Base-by-base conservation (phyloP, 2,113 vertebrate species). In the Corvus moneduloides region DNA sequence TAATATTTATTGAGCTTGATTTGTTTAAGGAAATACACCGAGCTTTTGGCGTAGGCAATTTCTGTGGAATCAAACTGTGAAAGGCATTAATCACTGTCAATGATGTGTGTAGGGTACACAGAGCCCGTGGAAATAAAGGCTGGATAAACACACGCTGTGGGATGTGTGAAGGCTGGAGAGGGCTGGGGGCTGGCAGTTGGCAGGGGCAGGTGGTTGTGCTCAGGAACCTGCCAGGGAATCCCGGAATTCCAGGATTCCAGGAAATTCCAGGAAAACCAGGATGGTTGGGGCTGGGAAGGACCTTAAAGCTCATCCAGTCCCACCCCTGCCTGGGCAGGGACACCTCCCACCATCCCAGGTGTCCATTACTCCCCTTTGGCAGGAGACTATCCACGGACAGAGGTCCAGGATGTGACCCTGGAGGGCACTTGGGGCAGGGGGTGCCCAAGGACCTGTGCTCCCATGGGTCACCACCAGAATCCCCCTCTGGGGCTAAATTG, bases 1-100 rank as follows among this genome's bases (percentile, higher is more conserved):
- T 95, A 98, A 97, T 97, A 98, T 97, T 97, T 96, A 97, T 96
- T 68, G 66, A 20, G 76, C 94, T 87, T 94, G 90, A 96, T 97
- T 96, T 96, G 95, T 94, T 96, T 95, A 92, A 59, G 88, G 86
- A 95, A 97, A 73, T 37, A 67, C 95, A 89, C 28, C 11, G 64
- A 90, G 94, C 94, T 91, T 86, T 67, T 68, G 89, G 94, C 3
- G 4, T 4, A 32, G 89, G 93, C 89, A 81, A 86, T 91, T 97
- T 61, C 82, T 79, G 22, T 10, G 74, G 87, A 73, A 93, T 89
- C 94, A 86, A 77, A 90, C 33, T 86, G 88, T 83, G 90, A 87
- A 74, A 96, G 52, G 84, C 87, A 80, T 93, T 83, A 87, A 87
- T 91, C 77, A 39, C 13, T 49, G 62, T 35, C 87, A 67, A 1